These are phyloP conservation scores for Aelia acuminata DNA, from an alignment of 2,888 invertebrate species.

Conservation along the genomic window DNA sequence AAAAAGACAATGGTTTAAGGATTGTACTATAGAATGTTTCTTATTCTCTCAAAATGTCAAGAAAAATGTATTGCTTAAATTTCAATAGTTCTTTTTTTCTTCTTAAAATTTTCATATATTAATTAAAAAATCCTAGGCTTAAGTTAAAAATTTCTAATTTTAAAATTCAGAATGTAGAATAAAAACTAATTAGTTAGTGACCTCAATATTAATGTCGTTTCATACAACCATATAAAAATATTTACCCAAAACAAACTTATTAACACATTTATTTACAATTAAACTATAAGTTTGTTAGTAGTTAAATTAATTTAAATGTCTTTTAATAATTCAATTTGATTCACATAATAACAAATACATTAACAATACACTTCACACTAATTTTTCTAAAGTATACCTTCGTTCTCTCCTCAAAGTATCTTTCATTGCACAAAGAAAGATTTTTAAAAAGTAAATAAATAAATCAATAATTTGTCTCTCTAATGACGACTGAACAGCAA, in stretches of 20 bases:
- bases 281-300: conserved; percentile 35
- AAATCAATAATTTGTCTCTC: conserved; percentile 10
- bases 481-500: not conserved
- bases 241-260: conserved; percentile 14
- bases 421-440: conserved; percentile 33
- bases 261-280: conserved; percentile 1
- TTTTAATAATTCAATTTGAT: conserved; percentile 39
- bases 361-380: conserved; percentile 29
- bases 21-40: conserved; percentile 53
- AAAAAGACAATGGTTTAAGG: conserved; percentile 45
- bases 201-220: conserved; percentile 39
- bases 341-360: conserved; percentile 2
- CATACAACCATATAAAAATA: conserved; percentile 41
- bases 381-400: conserved; percentile 21
- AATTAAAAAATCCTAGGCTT: not conserved
- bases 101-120: conserved; percentile 15
- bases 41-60: conserved; percentile 34
- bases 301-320: conserved; percentile 35
- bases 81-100: conserved; percentile 35
- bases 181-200: conserved; percentile 30
- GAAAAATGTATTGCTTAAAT: conserved; percentile 55
- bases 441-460: conserved; percentile 13
- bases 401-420: not conserved
- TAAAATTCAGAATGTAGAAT: not conserved
- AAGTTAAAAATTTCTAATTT: not conserved